Base-by-base conservation (phyloP, 2,888 invertebrate species). In the Apoda limacodes region DNA sequence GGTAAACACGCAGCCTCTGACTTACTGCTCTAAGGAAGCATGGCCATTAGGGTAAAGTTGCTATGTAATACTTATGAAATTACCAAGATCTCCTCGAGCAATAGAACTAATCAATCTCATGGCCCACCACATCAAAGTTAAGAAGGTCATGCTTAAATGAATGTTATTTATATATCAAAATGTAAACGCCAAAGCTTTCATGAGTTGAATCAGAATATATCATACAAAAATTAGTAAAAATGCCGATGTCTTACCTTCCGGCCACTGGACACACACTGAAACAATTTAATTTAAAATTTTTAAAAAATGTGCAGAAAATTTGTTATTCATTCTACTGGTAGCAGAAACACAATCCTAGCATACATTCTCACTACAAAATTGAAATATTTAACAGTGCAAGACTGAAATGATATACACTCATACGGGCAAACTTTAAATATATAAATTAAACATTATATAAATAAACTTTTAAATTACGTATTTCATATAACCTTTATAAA, bases 201-300 rank as follows among this genome's bases (percentile, higher is more conserved):
- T 60, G 55, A 56, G 50, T 55, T 50, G 43, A 46, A 54, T n/a
- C n/a, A n/a, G n/a, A n/a, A n/a, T n/a, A n/a, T n/a, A n/a, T n/a
- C n/a, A n/a, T n/a, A 55, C 48, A 47, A 55, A 39, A 35, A 38
- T 31, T 45, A 48, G 54, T 49, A 45, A 39, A 45, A 46, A 43
- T 39, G 42, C 44, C 43, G 40, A 43, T 42, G 46, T 82, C 88
- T 88, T 85, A 89, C 90, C 90, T 85, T 92, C 92, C 52, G 92
- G 92, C 93, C 93, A 93, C 78, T 92, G 93, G 69, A 93, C 91
- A 83, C 92, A 92, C 76, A 93, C 92, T 88, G 90, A 68, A 85
- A 89, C 87, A 88, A 81, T 64, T 67, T 68, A 62, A 60, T n/a
- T n/a, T n/a, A n/a, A n/a, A n/a, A n/a, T n/a, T n/a, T n/a, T n/a